These are phyloP conservation scores for Spinus pinus DNA, from an alignment of 2,797 vertebrate genomes.

Conservation along the genomic window DNA sequence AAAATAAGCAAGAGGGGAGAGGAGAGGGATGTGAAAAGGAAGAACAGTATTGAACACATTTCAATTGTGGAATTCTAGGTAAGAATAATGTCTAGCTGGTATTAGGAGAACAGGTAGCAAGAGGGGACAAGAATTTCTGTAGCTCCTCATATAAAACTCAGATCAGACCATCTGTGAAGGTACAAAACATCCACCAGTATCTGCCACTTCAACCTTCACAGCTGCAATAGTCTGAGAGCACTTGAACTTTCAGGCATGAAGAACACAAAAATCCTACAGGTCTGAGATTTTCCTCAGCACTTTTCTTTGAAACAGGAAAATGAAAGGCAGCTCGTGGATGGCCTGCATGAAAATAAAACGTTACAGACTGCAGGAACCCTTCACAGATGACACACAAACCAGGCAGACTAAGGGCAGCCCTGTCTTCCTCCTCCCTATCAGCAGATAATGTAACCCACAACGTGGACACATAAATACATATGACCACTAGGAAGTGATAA, in stretches of 20 bases:
- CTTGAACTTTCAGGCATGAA: neutral
- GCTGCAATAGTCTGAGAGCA: neutral
- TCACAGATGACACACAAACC: neutral
- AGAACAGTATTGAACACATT: neutral
- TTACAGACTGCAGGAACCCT: neutral
- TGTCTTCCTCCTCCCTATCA: neutral
- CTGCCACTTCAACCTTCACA: neutral
- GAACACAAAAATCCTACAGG: neutral
- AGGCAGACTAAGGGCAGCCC: no score
- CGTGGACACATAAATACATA: neutral
- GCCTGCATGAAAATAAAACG: neutral
- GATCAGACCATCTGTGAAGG: neutral
- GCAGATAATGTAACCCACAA: neutral
- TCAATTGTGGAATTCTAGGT: neutral
- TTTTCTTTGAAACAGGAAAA: neutral
- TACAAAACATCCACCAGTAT: neutral
- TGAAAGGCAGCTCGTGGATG: neutral
- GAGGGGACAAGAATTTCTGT: neutral
- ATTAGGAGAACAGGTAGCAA: neutral
- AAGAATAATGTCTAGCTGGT: neutral
- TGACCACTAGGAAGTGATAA: neutral
- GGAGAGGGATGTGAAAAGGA: neutral
- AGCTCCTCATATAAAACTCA: neutral
- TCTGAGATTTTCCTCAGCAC: neutral
- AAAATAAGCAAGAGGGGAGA: neutral